Base-by-base conservation (phyloP, 2,113 vertebrate species). In the Corythornis cristatus region DNA sequence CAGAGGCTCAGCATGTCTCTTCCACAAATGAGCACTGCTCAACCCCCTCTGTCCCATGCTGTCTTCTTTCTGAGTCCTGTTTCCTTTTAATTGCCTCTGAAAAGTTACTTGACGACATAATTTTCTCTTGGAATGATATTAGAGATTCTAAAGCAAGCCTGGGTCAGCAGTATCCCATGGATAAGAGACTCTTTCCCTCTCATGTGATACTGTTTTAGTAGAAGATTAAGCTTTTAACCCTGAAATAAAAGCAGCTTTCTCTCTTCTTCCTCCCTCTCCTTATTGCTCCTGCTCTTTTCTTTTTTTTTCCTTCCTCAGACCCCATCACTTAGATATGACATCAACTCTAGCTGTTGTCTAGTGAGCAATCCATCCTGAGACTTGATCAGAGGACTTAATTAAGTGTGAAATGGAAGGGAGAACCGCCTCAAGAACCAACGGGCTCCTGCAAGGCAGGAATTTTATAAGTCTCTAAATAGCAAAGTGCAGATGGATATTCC, bases 201-300 rank as follows among this genome's bases (percentile, higher is more conserved):
- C 92, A 88, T 51, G 21, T 35, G 57, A 84, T 90, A 26, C 60
- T 0, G 15, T 68, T 74, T 96, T 90, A 91, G 81, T 65, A 84
- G 83, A 92, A 90, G 93, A 96, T 96, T 89, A 92, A 58, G 83
- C 80, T 91, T 95, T 75, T 94, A 95, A 90, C 86, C 87, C 43
- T 60, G 82, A 87, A 95, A 91, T 96, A 90, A 95, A 94, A 84
- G 58, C 93, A 90, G 80, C 51, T 94, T 94, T 95, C 78, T 83
- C 56, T 66, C 45, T 71, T 88, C 13, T 45, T 75, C 20, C 29
- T 64, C 66, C 19, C 31, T 46, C 57, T 87, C 50, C 70, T 92
- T 92, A 89, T 89, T 11, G 1, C 45, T 83, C 15, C 31, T 20
- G 14, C 14, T 57, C 12, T 21, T 31, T 58, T 9, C 56, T 23